phyloP scores from a whole-genome alignment of 2,113 vertebrate genomes.

The Eulemur macaco region DNA sequence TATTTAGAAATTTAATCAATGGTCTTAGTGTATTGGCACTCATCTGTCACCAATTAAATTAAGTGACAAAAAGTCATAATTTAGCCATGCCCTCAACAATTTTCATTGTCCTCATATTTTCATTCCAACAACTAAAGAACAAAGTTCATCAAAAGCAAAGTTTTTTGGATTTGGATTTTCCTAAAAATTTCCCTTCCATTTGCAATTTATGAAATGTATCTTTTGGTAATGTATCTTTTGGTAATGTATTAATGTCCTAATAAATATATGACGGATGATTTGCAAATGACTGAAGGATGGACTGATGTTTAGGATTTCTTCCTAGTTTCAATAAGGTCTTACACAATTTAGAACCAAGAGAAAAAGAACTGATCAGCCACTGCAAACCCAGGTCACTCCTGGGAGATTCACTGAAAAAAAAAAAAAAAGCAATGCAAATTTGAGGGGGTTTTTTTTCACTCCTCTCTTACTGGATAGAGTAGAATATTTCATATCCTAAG shows the following conservation, averaged over 20 bases:
- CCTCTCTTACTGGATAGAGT: not conserved
- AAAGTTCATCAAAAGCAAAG: conserved; percentile 26
- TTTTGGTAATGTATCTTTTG: not conserved
- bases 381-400: not conserved
- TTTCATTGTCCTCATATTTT: conserved; percentile 29
- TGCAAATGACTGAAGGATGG: not conserved
- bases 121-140: not conserved
- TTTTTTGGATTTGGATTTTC: not conserved
- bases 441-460: not conserved
- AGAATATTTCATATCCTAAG: not conserved
- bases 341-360: not conserved
- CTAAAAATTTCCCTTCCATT: not conserved
- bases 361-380: not conserved
- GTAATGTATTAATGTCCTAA: not conserved
- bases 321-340: not conserved
- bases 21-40: not conserved
- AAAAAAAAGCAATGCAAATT: not conserved
- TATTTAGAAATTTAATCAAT: conserved; percentile 41
- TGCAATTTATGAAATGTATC: not conserved
- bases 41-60: not conserved
- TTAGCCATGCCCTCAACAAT: not conserved
- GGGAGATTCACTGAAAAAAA: not conserved
- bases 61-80: conserved; percentile 10
- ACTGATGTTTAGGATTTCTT: not conserved
- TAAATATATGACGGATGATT: not conserved